Evolutionary conservation across 2,113 vertebrate genomes (phyloP), one percentile per base, ranked within the genome.

Genomic region (Nothoprocta pentlandii): DNA sequence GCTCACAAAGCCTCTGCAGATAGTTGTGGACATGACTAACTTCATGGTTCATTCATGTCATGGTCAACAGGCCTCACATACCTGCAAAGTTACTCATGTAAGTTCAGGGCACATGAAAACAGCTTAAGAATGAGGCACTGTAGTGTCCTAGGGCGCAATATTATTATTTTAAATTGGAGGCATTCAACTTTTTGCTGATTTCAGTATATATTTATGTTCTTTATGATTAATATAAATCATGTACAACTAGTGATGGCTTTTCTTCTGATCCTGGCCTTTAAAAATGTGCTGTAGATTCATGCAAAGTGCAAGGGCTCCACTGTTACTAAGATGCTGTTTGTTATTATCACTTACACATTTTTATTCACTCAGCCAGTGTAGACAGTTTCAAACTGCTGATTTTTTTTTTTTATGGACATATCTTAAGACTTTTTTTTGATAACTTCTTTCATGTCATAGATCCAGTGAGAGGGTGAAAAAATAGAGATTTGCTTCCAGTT

Each of bases 1-100:
- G 41, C 46, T 34, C 59, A 46, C 28, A 17, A 14, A 78, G 39
- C 25, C 83, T 51, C 32, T 92, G 77, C 56, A 47, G 44, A n/a
- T 34, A 78, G 77, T 64, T 95, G 14, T 41, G 46, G 80, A 34
- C 22, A 47, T 82, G 58, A 78, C 42, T 79, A 81, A 67, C 66
- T 94, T 77, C 64, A 58, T 67, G 69, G 70, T 64, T 80, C 70
- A 10, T 96, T 85, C 53, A 53, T 87, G 69, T 74, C 47, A 44
- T 76, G 87, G 46, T 75, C 74, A 87, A 81, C 93, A 89, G 63
- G 75, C 91, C 75, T 93, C 73, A 36, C 85, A 82, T 85, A 96
- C 86, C 86, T 95, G 86, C 17, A 61, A 49, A 87, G 49, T 92
- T 92, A 87, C 59, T 92, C 94, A 66, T 58, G 51, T 51, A 78